Percentiles rank a stretch among this genome's conserved stretches.
Conservation (phyloP, 2,888 invertebrate species). For the Serrognathus titanus region DNA sequence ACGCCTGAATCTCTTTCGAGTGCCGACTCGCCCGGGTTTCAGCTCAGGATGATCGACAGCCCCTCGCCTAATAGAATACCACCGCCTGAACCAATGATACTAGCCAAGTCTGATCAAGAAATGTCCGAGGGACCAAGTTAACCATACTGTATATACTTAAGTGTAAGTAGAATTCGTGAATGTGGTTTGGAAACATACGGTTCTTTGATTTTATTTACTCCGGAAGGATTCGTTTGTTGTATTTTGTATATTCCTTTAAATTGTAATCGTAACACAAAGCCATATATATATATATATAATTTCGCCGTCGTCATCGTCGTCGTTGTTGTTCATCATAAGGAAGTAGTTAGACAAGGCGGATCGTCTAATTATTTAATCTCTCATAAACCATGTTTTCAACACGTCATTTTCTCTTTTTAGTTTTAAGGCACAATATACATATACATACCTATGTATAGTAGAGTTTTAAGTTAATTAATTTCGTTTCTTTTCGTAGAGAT, state of each 20-base stretch:
- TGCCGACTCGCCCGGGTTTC: conserved; percentile 59
- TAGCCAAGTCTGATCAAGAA: conserved; percentile 46
- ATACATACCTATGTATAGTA: too few species aligned
- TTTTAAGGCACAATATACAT: too few species aligned
- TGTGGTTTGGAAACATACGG: neutral
- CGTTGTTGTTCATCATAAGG: too few species aligned
- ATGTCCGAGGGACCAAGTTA: conserved; percentile 48
- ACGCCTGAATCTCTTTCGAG: conserved; percentile 62
- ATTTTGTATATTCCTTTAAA: neutral
- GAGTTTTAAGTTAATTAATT: too few species aligned
- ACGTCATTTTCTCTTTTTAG: too few species aligned
- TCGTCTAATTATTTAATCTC: too few species aligned
- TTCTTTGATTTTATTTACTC: neutral
- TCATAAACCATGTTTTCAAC: too few species aligned
- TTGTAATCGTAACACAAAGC: neutral
- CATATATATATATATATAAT: too few species aligned
- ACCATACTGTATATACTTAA: conserved; percentile 18
- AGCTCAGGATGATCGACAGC: conserved; percentile 54
- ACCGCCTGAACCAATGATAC: conserved; percentile 42
- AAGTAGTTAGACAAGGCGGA: too few species aligned
- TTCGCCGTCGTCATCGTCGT: too few species aligned
- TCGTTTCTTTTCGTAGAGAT: too few species aligned
- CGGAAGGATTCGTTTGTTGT: too few species aligned
- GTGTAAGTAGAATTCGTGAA: neutral
- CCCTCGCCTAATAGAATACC: conserved; percentile 51